A percentile compares a stretch with the other conserved stretches of the same genome.
These are phyloP conservation scores for Saccopteryx bilineata DNA, from an alignment of 2,113 vertebrate genomes.

Conservation along the genomic window DNA sequence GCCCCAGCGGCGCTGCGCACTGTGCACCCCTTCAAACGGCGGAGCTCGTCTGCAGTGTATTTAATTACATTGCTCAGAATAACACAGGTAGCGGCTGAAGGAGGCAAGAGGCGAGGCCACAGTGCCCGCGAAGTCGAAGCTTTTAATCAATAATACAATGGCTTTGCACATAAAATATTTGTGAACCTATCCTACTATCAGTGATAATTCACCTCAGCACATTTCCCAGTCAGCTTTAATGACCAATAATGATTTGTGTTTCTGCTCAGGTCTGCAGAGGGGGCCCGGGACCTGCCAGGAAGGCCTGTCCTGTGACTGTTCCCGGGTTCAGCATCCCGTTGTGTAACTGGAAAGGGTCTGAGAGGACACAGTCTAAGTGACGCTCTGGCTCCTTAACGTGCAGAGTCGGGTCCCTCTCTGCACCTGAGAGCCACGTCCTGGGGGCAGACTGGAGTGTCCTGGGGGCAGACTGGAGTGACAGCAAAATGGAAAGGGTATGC, in stretches of 20 bases:
- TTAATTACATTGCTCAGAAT: background rate
- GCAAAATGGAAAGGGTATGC: constrained; percentile 22
- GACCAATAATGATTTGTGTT: background rate
- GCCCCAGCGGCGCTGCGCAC: too few species aligned
- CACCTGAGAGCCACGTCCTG: background rate
- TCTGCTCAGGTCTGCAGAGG: background rate
- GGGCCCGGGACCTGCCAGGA: background rate
- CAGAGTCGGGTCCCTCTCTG: constrained; percentile 30
- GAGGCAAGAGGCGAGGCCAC: background rate
- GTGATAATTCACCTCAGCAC: background rate
- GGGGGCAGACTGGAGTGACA: constrained; percentile 45
- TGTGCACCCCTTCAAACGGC: too few species aligned
- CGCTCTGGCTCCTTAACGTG: constrained; percentile 37
- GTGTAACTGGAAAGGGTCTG: background rate
- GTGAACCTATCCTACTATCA: background rate
- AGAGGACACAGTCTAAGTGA: background rate
- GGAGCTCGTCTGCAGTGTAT: background rate
- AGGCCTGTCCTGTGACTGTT: background rate
- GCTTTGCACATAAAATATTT: background rate
- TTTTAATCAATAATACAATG: background rate
- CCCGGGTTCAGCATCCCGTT: background rate
- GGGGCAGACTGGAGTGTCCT: constrained; percentile 38
- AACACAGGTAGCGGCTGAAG: background rate
- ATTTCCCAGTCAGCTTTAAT: background rate
- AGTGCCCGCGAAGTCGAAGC: background rate